A percentile compares a stretch with the other conserved stretches of the same genome.
phyloP scores from a whole-genome alignment of 2,797 vertebrate genomes.

The Hoplostethus atlanticus region DNA sequence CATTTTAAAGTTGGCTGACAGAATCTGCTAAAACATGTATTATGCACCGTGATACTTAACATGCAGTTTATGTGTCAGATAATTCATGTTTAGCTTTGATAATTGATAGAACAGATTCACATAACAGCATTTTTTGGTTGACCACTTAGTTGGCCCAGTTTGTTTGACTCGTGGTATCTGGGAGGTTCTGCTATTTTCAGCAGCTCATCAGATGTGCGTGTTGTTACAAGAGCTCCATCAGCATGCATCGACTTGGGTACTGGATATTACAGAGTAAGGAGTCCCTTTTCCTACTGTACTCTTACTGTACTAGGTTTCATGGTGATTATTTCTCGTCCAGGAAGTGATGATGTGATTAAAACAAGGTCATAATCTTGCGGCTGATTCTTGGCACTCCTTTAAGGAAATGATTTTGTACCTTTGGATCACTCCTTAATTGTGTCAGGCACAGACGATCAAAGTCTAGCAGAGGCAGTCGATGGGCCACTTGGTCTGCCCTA shows the following conservation, averaged over 20 bases:
- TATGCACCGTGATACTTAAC: too few species aligned
- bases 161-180: conserved; percentile 2
- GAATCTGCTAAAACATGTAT: too few species aligned
- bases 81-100: too few species aligned
- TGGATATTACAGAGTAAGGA: conserved; percentile 27
- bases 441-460: conserved; percentile 46
- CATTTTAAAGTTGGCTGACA: too few species aligned
- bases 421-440: conserved; percentile 45
- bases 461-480: conserved; percentile 53
- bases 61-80: too few species aligned
- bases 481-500: conserved; percentile 70
- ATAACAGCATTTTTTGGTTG: too few species aligned
- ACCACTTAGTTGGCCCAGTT: background rate
- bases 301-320: conserved; percentile 19
- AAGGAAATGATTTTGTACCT: conserved; percentile 38
- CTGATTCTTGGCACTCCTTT: conserved; percentile 29
- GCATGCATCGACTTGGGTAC: conserved; percentile 35
- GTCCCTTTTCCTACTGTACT: conserved; percentile 32
- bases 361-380: conserved; percentile 34
- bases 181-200: conserved; percentile 30
- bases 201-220: conserved; percentile 47
- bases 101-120: too few species aligned
- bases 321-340: conserved; percentile 6
- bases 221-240: background rate
- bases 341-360: conserved; percentile 19